phyloP scores from a whole-genome alignment of 2,113 vertebrate genomes.

The Paracanthobrama guichenoti region DNA sequence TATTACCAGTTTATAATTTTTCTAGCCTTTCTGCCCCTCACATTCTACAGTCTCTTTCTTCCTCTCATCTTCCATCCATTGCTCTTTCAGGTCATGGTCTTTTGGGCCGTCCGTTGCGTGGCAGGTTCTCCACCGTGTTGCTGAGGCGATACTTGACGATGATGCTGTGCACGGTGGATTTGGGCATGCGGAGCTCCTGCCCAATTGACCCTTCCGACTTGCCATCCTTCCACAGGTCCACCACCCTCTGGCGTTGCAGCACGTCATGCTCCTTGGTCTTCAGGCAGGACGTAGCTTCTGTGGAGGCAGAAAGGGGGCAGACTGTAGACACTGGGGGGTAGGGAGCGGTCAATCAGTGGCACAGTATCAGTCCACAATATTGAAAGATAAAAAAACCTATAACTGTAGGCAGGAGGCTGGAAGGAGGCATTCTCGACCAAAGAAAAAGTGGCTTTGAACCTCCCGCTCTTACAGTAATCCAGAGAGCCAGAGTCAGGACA shows the following conservation, averaged over 20 bases:
- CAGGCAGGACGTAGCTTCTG: conserved; percentile 74
- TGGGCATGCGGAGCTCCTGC: conserved; percentile 80
- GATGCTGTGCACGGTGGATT: conserved; percentile 84
- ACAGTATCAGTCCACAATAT: conserved; percentile 52
- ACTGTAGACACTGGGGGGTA: conserved; percentile 79
- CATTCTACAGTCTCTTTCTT: background rate
- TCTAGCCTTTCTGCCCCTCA: conserved; percentile 22
- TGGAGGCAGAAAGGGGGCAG: conserved; percentile 83
- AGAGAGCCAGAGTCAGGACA: background rate
- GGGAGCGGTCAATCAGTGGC: conserved; percentile 58
- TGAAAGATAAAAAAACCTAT: conserved; percentile 31
- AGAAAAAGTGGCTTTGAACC: conserved; percentile 31
- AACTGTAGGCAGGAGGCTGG: conserved; percentile 38
- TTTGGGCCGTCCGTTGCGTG: conserved; percentile 79
- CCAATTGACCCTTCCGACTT: conserved; percentile 81
- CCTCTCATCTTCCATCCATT: conserved; percentile 4
- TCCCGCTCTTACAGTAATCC: conserved; percentile 16
- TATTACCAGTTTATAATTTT: conserved; percentile 35
- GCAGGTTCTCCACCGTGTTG: conserved; percentile 82
- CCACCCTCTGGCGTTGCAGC: conserved; percentile 80
- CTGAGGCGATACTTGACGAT: conserved; percentile 82
- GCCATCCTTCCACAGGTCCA: conserved; percentile 83
- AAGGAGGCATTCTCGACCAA: conserved; percentile 24
- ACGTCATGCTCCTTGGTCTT: conserved; percentile 83
- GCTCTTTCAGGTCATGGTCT: conserved; percentile 68